Base-by-base conservation (phyloP, 2,797 vertebrate genomes). In the Cephalopachus bancanus region DNA sequence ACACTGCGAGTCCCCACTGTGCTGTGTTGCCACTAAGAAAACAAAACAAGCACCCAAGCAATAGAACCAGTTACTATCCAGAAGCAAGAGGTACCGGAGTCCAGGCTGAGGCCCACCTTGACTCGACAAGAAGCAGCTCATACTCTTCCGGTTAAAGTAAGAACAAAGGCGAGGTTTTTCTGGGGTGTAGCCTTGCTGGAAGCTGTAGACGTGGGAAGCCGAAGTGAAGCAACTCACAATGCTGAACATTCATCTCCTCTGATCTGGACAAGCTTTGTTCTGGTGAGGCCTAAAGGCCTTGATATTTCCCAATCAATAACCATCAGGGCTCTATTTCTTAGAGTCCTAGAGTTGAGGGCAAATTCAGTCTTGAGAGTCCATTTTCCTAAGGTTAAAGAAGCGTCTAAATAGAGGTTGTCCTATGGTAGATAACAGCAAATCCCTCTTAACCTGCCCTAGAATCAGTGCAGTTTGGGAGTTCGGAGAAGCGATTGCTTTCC, bases 341-440 rank as follows among this genome's bases (percentile, higher is more conserved):
- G 55, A 96, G 12, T 65, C 26, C 9, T 67, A 53, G 65, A 60
- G 24, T 74, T 55, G 22, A 76, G 57, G 26, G 17, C 2, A 78
- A 83, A 55, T 67, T 44, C 57, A 89, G 0, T 78, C 62, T 84
- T 72, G 83, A 64, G n/a, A 75, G 55, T 55, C 59, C 83, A 1
- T 79, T 28, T 96, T 96, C 60, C 33, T 87, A 37, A 83, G 75
- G 15, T 64, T 79, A 75, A 69, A 75, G n/a, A 75, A 89, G 37
- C 22, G 78, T 20, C 76, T 44, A 51, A 7, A 59, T 14, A 44
- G 44, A 44, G 44, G 17, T 72, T 75, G 19, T 26, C 20, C 60
- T 72, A 59, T 28, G 30, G 7, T 37, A 20, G 19, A 16, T 5
- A 86, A 22, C 55, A 85, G 9, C 49, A 55, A 59, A 85, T 65